Base-by-base conservation (phyloP, 2,113 vertebrate genomes). In the Thalassarche chlororhynchos region DNA sequence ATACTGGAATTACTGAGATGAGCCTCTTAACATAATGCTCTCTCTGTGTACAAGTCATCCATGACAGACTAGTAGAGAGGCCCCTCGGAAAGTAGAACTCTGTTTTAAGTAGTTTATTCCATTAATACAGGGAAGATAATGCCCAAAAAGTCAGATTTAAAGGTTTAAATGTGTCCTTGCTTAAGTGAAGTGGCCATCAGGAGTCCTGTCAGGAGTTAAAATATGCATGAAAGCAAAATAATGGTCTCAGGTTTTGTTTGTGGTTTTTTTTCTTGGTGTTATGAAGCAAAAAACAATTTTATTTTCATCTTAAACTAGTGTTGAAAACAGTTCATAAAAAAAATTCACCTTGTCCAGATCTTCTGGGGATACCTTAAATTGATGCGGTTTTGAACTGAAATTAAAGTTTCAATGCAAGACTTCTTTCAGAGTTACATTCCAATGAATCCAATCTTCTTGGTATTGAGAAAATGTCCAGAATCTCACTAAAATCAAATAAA, bases 401-500 rank as follows among this genome's bases (percentile, higher is more conserved):
- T 91, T 68, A 91, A 76, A 95, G 81, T 77, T 92, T 57, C 0
- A 9, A 38, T 91, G 87, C 34, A 51, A 83, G 84, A 61, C 58
- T 87, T 93, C 51, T 95, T 83, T 76, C 66, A 51, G 90, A 84
- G 36, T 91, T 89, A 61, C 85, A 83, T 97, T 85, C 95, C 81
- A 87, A 61, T 83, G 87, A 85, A 96, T 89, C 52, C 68, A 79
- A 52, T 94, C 89, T 91, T 77, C 82, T 74, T 51, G 32, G 54
- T 77, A 89, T 83, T 89, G 93, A 95, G 84, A 83, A 96, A 85
- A 91, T 87, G 87, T 83, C 95, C 72, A 52, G 46, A 95, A 97
- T 97, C 91, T 95, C 78, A 51, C 78, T 83, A 57, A 94, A 94
- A 96, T 96, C 96, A 97, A 97, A 97, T 97, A 96, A 97, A 96